Conservation (phyloP, 2,797 vertebrate species). For the Pseudocheirus occidentalis region DNA sequence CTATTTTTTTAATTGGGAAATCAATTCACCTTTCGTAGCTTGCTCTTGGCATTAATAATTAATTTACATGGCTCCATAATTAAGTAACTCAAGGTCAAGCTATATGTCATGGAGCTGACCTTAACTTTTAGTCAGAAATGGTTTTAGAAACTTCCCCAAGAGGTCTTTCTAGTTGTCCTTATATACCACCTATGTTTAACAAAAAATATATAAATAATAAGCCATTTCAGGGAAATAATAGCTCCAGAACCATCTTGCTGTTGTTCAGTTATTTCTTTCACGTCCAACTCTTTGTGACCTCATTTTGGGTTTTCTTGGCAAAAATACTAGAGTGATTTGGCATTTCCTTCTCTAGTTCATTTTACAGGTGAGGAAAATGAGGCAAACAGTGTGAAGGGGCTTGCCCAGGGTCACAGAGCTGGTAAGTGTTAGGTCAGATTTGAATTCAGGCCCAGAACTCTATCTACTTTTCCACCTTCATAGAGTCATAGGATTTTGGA, state of each 20-base stretch:
- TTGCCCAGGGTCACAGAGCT: neutral
- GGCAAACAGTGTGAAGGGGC: neutral
- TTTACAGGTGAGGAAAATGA: neutral
- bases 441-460: neutral
- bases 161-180: neutral
- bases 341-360: neutral
- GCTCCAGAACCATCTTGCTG: neutral
- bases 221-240: neutral
- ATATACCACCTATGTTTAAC: neutral
- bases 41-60: neutral
- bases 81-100: neutral
- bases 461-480: neutral
- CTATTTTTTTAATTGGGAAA: neutral
- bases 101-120: rapidly evolving
- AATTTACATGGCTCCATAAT: rapidly evolving
- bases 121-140: neutral
- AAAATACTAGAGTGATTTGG: neutral
- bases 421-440: neutral
- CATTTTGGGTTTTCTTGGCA: neutral
- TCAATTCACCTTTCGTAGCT: neutral
- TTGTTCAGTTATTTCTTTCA: neutral
- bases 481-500: neutral
- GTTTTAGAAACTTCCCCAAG: neutral
- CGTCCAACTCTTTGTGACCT: neutral
- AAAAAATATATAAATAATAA: neutral